Percentiles rank a stretch among this genome's conserved stretches.
Conservation (phyloP, 2,113 vertebrate species). For the Neoarius graeffei region DNA sequence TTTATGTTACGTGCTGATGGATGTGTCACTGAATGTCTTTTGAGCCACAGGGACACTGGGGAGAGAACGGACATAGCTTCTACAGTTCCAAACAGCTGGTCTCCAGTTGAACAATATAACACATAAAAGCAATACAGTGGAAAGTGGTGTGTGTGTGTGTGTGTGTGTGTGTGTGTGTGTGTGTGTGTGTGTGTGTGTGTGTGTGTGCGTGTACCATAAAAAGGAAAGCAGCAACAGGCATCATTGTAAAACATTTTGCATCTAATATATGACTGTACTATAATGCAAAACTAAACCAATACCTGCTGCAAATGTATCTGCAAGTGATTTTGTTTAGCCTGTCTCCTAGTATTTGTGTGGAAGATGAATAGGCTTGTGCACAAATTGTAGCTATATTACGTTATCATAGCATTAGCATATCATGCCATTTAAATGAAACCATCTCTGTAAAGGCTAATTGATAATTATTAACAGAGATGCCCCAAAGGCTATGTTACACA, state of each 20-base stretch:
- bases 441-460: conserved; percentile 35
- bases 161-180: conserved; percentile 38
- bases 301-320: conserved; percentile 71
- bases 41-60: conserved; percentile 39
- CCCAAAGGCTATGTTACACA: conserved; percentile 27
- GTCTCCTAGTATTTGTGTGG: conserved; percentile 37
- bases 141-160: conserved; percentile 57
- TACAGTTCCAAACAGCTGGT: conserved; percentile 83
- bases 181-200: conserved; percentile 45
- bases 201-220: conserved; percentile 48
- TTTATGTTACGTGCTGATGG: conserved; percentile 26
- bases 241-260: conserved; percentile 76
- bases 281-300: conserved; percentile 73
- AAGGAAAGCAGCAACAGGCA: conserved; percentile 77
- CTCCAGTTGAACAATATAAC: conserved; percentile 82
- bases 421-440: conserved; percentile 13
- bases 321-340: conserved; percentile 35
- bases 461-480: conserved; percentile 45
- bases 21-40: conserved; percentile 44
- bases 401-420: conserved; percentile 34
- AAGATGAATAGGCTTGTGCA: conserved; percentile 22
- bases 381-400: conserved; percentile 14
- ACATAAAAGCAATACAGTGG: conserved; percentile 85
- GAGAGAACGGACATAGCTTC: conserved; percentile 65
- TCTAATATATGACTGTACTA: conserved; percentile 81